Evolutionary conservation across 2,888 invertebrate species (phyloP).

Genomic region (Sinhomidia bicolor): DNA sequence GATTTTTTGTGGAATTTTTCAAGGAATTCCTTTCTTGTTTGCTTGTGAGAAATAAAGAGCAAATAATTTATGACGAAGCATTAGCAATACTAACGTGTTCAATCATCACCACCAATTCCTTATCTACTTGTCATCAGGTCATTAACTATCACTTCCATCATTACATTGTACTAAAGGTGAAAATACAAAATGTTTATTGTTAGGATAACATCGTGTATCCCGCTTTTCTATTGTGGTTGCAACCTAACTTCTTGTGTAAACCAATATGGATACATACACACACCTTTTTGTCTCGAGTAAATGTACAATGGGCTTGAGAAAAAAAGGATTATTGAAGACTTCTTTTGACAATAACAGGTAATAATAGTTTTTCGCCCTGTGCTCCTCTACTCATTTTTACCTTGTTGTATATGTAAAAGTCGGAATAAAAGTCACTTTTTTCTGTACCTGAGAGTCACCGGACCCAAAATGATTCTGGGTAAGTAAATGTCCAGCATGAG

Average conservation of each 20-base stretch:
- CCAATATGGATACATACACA: not conserved
- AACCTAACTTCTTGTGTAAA: not conserved
- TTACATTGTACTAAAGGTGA: constrained; percentile 32
- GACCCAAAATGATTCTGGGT: constrained; percentile 77
- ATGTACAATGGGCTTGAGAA: constrained; percentile 40
- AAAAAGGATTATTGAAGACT: constrained; percentile 69
- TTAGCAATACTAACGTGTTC: constrained; percentile 14
- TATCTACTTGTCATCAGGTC: constrained; percentile 65
- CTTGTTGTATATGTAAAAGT: too few relatives aligned
- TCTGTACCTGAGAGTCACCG: constrained; percentile 70
- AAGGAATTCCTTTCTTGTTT: not conserved
- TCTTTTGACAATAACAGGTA: constrained; percentile 49
- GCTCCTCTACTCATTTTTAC: not conserved
- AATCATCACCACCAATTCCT: constrained; percentile 23
- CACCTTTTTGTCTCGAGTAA: constrained; percentile 39
- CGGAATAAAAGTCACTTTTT: not conserved
- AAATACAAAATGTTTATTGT: constrained; percentile 43
- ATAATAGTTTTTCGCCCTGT: not conserved
- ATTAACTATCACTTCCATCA: constrained; percentile 51
- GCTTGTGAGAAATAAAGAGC: not conserved
- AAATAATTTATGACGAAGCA: not conserved
- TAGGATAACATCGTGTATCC: constrained; percentile 28
- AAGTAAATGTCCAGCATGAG: constrained; percentile 72
- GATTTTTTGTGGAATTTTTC: constrained; percentile 57
- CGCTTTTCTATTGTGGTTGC: constrained; percentile 24